Evolutionary conservation across 2,888 invertebrate species (phyloP), one percentile per base, ranked within the genome.

Genomic region (Hesperia comma): DNA sequence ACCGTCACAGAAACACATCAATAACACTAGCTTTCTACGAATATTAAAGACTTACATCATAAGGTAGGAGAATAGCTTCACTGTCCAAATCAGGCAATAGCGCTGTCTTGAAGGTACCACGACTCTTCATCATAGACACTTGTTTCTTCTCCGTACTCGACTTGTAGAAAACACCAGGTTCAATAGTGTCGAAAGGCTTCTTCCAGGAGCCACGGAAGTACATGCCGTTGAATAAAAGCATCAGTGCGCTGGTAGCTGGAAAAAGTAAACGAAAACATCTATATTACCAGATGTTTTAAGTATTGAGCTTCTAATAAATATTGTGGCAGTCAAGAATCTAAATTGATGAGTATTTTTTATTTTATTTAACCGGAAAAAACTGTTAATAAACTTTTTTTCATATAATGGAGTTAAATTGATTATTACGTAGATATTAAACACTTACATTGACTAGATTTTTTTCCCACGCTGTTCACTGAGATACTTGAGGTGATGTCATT

Each of bases 141-240:
- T 94, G 91, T 68, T 93, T 92, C 78, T 96, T 95, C 72, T 94
- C 94, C 0, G 90, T 88, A 53, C 90, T 93, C 12, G 94, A 94
- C 68, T 93, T 92, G 78, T 94, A 93, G 87, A 97, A 97, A 69
- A 95, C 93, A 43, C 94, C 93, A 1, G 88, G 78, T 61, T 89
- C 88, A 1, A 90, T 85, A 15, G 82, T 78, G 69, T 95, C 93
- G 80, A 97, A 97, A 0, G 95, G 90, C 32, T 93, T 92, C 69
- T 94, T 93, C 97, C 97, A 97, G 12, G 93, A 94, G n/a, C 96
- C 96, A 71, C 95, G 95, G 91, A 96, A 97, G 82, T 96, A 96
- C 76, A 97, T 90, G 0, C 96, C 96, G 75, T 96, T 97, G 74
- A 96, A 95, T 57, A 97, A 89, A 40, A 97, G 84, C 88, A 96